Percentiles rank a stretch among this genome's conserved stretches.
Conservation (phyloP, 2,888 invertebrate species). For the Orthosia gracilis region DNA sequence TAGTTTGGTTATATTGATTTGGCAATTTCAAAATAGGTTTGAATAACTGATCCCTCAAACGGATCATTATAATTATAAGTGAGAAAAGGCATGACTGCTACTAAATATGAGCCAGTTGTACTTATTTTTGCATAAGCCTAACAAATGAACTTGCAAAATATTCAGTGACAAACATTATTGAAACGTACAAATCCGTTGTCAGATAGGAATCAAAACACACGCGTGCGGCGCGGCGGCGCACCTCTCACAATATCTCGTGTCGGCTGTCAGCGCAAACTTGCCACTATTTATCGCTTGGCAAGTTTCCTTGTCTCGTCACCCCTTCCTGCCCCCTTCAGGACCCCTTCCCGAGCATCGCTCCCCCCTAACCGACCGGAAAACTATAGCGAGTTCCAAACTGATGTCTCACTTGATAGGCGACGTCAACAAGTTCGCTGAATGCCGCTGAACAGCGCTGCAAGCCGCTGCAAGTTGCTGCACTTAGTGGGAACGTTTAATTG, state of each 20-base stretch:
- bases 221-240: constrained; percentile 59
- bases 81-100: background rate
- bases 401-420: constrained; percentile 73
- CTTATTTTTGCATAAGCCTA: background rate
- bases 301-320: constrained; percentile 65
- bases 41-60: too few relatives aligned
- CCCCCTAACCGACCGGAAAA: constrained; percentile 69
- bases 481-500: constrained; percentile 57
- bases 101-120: background rate
- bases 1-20: too few relatives aligned
- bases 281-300: constrained; percentile 73
- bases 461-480: constrained; percentile 53
- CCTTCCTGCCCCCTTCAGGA: constrained; percentile 22
- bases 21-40: too few relatives aligned
- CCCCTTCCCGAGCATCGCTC: constrained; percentile 18
- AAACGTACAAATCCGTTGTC: constrained; percentile 57
- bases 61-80: too few relatives aligned
- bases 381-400: constrained; percentile 73
- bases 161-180: constrained; percentile 46
- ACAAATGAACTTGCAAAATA: constrained; percentile 24
- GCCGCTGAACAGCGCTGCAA: constrained; percentile 41
- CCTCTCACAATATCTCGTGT: constrained; percentile 73
- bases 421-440: constrained; percentile 70
- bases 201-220: constrained; percentile 71
- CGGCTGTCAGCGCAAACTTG: constrained; percentile 74